These are phyloP conservation scores for Lophura swinhoii DNA, from an alignment of 2,797 vertebrate genomes.

Conservation along the genomic window DNA sequence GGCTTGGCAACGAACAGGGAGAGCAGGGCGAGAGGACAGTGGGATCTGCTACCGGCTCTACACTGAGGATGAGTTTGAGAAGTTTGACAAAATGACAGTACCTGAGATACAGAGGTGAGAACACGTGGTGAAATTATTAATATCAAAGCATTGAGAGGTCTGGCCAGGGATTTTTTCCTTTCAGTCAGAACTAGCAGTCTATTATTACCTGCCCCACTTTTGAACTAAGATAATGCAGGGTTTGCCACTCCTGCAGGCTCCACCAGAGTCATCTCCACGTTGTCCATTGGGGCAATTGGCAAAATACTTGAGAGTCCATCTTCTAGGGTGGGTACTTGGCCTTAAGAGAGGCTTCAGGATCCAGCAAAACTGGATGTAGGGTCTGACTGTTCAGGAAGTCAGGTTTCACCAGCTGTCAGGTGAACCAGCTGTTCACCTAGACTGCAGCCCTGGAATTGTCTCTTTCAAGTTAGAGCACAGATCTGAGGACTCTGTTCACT, in stretches of 20 bases:
- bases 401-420: not conserved
- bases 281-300: not conserved
- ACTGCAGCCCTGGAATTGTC: not conserved
- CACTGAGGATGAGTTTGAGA: constrained; percentile 94
- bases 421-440: too few relatives aligned
- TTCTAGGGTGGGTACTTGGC: not conserved
- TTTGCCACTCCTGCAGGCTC: not conserved
- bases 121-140: not conserved
- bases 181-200: not conserved
- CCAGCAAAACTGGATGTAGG: not conserved
- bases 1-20: constrained; percentile 94
- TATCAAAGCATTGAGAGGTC: not conserved
- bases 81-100: constrained; percentile 88
- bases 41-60: constrained; percentile 94
- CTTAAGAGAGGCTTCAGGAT: too few relatives aligned
- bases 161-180: not conserved
- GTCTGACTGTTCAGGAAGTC: not conserved
- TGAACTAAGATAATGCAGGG: not conserved
- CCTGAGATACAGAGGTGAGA: constrained; percentile 97
- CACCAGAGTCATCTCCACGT: not conserved
- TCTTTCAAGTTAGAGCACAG: not conserved
- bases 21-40: constrained; percentile 91
- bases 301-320: not conserved
- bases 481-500: not conserved
- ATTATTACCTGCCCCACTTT: not conserved